A percentile compares a stretch with the other conserved stretches of the same genome.
Evolutionary conservation across 2,113 vertebrate genomes (phyloP).

Genomic region (Otus sunia): DNA sequence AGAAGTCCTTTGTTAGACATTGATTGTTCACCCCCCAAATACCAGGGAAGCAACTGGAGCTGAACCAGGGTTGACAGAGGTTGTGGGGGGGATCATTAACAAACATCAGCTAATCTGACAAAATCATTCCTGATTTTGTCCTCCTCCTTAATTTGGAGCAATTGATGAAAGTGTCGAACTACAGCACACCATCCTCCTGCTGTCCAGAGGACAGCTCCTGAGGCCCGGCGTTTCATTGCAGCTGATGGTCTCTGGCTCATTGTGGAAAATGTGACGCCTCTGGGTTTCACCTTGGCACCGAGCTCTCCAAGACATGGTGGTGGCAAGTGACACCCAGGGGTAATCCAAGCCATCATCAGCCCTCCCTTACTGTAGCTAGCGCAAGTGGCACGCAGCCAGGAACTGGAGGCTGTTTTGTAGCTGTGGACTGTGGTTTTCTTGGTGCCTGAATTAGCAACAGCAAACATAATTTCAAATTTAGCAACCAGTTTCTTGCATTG

Average conservation of each 20-base stretch:
- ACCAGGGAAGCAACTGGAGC: neutral
- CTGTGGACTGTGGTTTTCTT: neutral
- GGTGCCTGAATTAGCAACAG: neutral
- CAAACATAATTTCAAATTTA: neutral
- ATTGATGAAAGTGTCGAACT: neutral
- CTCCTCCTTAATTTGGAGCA: neutral
- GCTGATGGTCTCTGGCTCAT: neutral
- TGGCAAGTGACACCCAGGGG: neutral
- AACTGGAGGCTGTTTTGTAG: neutral
- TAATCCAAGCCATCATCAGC: neutral
- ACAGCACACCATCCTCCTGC: neutral
- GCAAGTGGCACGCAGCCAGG: fast-evolving
- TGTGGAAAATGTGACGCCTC: neutral
- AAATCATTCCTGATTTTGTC: neutral
- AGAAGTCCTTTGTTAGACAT: neutral
- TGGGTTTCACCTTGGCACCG: neutral
- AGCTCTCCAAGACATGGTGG: neutral
- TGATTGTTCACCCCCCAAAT: neutral
- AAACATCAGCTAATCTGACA: neutral
- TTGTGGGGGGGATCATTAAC: neutral
- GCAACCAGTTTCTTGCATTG: neutral
- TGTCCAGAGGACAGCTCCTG: neutral
- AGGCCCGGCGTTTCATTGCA: fast-evolving
- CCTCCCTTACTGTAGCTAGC: neutral
- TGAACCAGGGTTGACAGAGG: neutral